These are phyloP conservation scores for Chirona hameri DNA, from an alignment of 2,888 invertebrate species.

Conservation along the genomic window DNA sequence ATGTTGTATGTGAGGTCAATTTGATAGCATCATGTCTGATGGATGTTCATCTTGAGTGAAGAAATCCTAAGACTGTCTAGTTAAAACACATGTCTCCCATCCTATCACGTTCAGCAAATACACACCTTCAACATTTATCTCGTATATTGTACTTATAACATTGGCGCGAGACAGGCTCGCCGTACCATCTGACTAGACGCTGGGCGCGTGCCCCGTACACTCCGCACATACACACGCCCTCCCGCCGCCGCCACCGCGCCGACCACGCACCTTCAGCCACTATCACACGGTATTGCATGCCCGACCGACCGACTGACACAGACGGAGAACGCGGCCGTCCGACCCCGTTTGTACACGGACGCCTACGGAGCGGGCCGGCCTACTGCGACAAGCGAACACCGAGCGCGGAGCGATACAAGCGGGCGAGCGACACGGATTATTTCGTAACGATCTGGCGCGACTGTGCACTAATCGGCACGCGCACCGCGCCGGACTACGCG, in stretches of 20 bases:
- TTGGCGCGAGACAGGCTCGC: background rate
- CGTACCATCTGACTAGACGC: constrained; percentile 1
- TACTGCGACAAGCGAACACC: background rate
- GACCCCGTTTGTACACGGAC: background rate
- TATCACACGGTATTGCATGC: constrained; percentile 27
- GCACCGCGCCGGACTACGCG: background rate
- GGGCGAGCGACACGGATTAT: background rate
- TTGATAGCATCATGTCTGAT: no score
- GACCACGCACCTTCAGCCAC: background rate
- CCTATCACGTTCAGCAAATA: background rate
- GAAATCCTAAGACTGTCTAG: no score
- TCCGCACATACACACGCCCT: background rate
- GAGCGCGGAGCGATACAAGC: background rate
- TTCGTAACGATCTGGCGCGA: background rate
- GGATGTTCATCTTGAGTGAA: no score
- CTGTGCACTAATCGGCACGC: no score
- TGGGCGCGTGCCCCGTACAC: background rate
- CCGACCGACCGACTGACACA: background rate
- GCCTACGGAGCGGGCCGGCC: background rate
- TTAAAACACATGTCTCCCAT: no score
- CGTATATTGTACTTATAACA: constrained; percentile 25
- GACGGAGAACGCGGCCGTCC: background rate
- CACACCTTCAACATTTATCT: background rate
- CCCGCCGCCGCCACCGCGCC: background rate
- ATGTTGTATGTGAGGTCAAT: no score